These are phyloP conservation scores for Chaetoderma sp. DNA, from an alignment of 2,888 invertebrate species.

Conservation along the genomic window DNA sequence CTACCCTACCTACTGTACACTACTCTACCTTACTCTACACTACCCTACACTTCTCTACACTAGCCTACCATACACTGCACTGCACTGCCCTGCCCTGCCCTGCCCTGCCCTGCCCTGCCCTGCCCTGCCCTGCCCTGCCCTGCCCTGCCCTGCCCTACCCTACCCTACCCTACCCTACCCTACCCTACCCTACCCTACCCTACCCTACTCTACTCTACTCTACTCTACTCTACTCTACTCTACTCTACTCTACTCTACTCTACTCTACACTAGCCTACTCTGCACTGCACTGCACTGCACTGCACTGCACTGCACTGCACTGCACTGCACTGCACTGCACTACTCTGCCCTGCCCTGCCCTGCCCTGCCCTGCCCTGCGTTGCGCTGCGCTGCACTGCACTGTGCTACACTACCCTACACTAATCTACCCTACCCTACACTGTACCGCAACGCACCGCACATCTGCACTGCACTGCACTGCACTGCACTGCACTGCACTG, in stretches of 20 bases:
- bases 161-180: constrained; percentile 8
- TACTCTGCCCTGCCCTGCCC: constrained; percentile 1
- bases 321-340: constrained; percentile 6
- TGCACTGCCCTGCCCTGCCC: no score
- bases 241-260: constrained; percentile 10
- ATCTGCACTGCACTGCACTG: constrained; percentile 19
- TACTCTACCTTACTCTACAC: no score
- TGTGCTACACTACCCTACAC: constrained; percentile 15
- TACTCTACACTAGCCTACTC: no score
- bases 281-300: constrained; percentile 16
- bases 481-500: constrained; percentile 9
- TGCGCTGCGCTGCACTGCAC: constrained; percentile 13
- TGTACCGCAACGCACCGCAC: constrained; percentile 9
- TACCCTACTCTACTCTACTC: constrained; percentile 6
- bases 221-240: no score
- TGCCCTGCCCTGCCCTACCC: no score
- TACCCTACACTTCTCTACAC: no score
- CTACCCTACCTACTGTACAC: no score
- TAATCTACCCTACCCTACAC: constrained; percentile 22
- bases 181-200: constrained; percentile 16
- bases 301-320: constrained; percentile 9
- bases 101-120: no score
- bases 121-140: no score
- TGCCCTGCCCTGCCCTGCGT: constrained; percentile 11
- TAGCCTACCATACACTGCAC: no score